Percentiles rank a stretch among this genome's conserved stretches.
Evolutionary conservation across 1,140 invertebrate species (phyloP).

Genomic region (Portunus trituberculatus): DNA sequence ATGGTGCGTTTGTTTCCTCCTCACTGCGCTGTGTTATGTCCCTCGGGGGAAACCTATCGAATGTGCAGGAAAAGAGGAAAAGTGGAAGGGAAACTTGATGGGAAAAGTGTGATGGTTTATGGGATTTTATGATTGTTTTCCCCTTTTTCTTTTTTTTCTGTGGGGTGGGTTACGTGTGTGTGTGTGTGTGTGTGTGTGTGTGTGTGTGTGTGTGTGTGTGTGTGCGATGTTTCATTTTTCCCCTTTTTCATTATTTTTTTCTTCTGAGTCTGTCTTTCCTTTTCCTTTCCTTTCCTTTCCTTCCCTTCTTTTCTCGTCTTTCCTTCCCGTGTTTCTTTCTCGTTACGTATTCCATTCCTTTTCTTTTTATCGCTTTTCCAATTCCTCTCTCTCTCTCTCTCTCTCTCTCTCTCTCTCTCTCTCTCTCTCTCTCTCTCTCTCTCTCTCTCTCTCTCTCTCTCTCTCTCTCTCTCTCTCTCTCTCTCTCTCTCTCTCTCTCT

Average conservation of each 20-base stretch:
- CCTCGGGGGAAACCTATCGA: neutral
- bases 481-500: too few species aligned
- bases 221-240: too few species aligned
- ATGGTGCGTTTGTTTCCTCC: neutral
- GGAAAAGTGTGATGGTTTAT: neutral
- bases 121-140: neutral
- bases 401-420: neutral
- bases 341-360: too few species aligned
- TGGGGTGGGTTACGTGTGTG: too few species aligned
- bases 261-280: too few species aligned
- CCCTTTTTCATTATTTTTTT: too few species aligned
- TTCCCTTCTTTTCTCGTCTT: too few species aligned
- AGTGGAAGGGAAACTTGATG: neutral
- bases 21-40: neutral
- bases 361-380: too few species aligned
- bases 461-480: neutral
- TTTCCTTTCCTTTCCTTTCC: too few species aligned
- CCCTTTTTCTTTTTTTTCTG: neutral
- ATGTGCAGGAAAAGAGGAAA: neutral
- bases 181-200: too few species aligned
- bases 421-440: slow-evolving; percentile 20
- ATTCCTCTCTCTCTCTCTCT: neutral
- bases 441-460: slow-evolving; percentile 18
- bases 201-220: too few species aligned
- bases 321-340: too few species aligned